Base-by-base conservation (phyloP, 2,888 invertebrate species). In the Dorcus hopei region DNA sequence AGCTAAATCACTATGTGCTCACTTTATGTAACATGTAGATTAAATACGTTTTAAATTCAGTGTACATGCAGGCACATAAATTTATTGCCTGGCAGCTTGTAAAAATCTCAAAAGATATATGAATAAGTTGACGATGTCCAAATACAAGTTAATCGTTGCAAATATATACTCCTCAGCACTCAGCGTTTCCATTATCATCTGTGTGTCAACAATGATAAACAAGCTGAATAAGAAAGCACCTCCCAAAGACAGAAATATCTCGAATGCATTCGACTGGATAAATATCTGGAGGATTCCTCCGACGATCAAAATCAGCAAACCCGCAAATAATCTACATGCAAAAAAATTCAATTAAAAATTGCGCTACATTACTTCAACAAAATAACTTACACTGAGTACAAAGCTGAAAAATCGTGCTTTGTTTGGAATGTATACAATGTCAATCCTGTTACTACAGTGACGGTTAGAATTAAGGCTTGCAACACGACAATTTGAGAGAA, bases 131-230 rank as follows among this genome's bases (percentile, higher is more conserved):
- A 95, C 82, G 59, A 95, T 91, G 72, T 95, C 94, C 80, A 94
- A 82, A 76, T 95, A 95, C 45, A 95, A 80, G 75, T 89, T 91
- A 73, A 94, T 90, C 0, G 93, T 89, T 2, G 92, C 93, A 51
- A 91, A 79, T 68, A 95, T 92, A 77, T 95, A 95, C 73, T 95
- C 94, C 75, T 95, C 93, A 0, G 93, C 87, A 0, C 91, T 91
- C 52, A 91, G 79, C 3, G 83, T 85, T 65, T 87, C 85, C 91
- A 93, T 91, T 79, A 93, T 84, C 80, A 90, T 84, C 74, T 93
- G 91, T 0, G 93, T 91, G 78, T 95, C 95, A 72, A 87, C 90
- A 65, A 94, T 84, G 47, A 94, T 88, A 80, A 93, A 93, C 45
- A 92, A 79, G 40, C 88, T 88, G 79, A 94, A 94, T 48, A 94